These are phyloP conservation scores for Dryoscopus gambensis DNA, from an alignment of 2,113 vertebrate genomes.

Conservation along the genomic window DNA sequence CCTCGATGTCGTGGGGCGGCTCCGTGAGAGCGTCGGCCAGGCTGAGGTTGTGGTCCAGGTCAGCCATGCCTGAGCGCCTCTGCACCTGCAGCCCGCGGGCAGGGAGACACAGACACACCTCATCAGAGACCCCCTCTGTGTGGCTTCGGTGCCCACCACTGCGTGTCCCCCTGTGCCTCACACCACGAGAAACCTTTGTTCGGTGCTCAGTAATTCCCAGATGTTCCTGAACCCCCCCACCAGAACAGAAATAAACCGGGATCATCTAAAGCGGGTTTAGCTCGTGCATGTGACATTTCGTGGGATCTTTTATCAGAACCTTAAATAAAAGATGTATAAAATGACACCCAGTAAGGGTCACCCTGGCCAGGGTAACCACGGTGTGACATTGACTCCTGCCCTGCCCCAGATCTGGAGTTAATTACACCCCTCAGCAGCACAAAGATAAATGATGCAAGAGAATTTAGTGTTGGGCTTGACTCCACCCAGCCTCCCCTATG, in stretches of 20 bases:
- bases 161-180: fast-evolving
- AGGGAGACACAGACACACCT: not conserved
- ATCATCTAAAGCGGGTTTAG: not conserved
- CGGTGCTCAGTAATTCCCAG: fast-evolving
- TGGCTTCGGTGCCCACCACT: too few species aligned
- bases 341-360: fast-evolving
- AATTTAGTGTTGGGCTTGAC: not conserved
- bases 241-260: not conserved
- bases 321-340: fast-evolving
- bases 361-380: not conserved
- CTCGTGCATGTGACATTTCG: fast-evolving
- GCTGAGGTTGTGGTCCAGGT: slow-evolving; percentile 76
- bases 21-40: slow-evolving; percentile 90
- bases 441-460: not conserved
- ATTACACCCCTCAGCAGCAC: not conserved
- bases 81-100: not conserved
- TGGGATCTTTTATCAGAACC: not conserved
- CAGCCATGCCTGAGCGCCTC: slow-evolving; percentile 71
- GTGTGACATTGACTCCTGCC: not conserved
- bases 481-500: not conserved
- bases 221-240: not conserved
- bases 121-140: fast-evolving
- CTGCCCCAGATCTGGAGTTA: not conserved
- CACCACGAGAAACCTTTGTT: fast-evolving
- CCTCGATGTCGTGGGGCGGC: slow-evolving; percentile 73